Evolutionary conservation across 53 echinoderm and acorn worm genomes (phyloP).

Genomic region (Patiria pectinifera): DNA sequence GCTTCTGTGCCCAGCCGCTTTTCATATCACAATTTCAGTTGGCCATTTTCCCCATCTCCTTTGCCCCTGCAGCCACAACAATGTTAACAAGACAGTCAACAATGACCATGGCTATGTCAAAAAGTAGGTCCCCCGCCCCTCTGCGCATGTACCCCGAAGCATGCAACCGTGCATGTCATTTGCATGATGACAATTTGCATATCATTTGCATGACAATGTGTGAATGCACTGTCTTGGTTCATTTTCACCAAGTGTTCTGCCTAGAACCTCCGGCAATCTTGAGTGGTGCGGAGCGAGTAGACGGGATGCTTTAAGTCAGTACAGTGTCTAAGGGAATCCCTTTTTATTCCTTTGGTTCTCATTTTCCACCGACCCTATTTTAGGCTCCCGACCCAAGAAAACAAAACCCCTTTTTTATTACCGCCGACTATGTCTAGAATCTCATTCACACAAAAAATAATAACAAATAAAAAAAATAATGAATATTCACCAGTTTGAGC

Average conservation of each 20-base stretch:
- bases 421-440: too few relatives aligned
- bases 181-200: slow-evolving; percentile 20
- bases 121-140: slow-evolving; percentile 73
- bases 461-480: too few relatives aligned
- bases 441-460: too few relatives aligned
- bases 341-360: too few relatives aligned
- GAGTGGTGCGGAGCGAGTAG: too few relatives aligned
- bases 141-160: not conserved
- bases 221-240: not conserved
- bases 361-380: too few relatives aligned
- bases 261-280: not conserved
- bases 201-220: not conserved
- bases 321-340: too few relatives aligned
- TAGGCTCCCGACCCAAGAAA: too few relatives aligned
- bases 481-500: too few relatives aligned
- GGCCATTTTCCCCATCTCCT: not conserved
- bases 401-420: too few relatives aligned
- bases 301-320: too few relatives aligned
- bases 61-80: slow-evolving; percentile 68
- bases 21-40: not conserved
- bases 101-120: slow-evolving; percentile 76
- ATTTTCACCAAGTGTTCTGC: not conserved
- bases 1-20: not conserved
- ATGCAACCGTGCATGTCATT: not conserved
- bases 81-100: slow-evolving; percentile 75